Percentiles rank a stretch among this genome's conserved stretches.
phyloP scores from a whole-genome alignment of 2,113 vertebrate genomes.

The Lampris megalopsis region DNA sequence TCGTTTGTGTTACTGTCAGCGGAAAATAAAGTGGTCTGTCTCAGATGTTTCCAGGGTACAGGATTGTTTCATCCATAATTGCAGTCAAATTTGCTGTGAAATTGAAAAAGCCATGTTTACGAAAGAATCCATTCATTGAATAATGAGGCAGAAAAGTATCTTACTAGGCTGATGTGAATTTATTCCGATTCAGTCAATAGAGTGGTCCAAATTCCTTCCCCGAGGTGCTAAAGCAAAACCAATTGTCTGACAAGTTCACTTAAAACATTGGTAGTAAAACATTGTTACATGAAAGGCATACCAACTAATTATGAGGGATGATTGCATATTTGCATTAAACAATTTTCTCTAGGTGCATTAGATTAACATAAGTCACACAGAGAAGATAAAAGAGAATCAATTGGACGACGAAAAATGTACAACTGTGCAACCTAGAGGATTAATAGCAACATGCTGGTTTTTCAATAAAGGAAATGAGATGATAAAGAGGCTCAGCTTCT shows the following conservation, averaged over 20 bases:
- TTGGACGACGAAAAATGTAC: no score
- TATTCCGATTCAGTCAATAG: background rate
- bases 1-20: background rate
- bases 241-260: background rate
- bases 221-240: background rate
- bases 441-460: background rate
- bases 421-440: background rate
- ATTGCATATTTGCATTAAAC: background rate
- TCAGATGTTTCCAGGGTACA: background rate
- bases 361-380: background rate
- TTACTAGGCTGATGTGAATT: background rate
- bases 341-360: background rate
- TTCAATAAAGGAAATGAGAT: background rate
- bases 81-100: background rate
- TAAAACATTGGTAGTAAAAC: no score
- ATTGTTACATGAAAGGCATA: background rate
- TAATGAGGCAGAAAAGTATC: background rate
- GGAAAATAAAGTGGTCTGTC: conserved; percentile 2
- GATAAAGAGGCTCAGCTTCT: background rate
- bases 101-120: conserved; percentile 2
- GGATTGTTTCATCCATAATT: conserved; percentile 3
- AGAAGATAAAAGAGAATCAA: background rate
- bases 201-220: background rate
- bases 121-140: background rate
- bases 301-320: background rate